phyloP scores from a whole-genome alignment of 2,888 invertebrate species.

The Lepeophtheirus nordmannii region DNA sequence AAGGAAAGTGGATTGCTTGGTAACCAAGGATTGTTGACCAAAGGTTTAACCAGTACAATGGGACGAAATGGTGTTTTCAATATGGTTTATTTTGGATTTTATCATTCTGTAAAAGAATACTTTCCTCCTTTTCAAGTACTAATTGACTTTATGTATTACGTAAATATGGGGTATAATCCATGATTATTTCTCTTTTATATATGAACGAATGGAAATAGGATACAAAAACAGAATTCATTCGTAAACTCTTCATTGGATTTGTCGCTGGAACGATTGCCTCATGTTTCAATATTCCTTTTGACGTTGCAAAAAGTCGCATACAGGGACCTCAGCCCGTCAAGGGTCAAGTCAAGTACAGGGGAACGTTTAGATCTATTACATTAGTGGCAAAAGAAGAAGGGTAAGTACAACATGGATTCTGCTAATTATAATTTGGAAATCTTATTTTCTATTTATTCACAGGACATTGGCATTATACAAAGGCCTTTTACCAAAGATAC shows the following conservation, averaged over 20 bases:
- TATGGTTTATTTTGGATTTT: constrained; percentile 86
- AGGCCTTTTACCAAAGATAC: constrained; percentile 62
- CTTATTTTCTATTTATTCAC: constrained; percentile 33
- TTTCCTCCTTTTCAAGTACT: constrained; percentile 40
- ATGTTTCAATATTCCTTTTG: constrained; percentile 80
- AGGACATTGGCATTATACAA: constrained; percentile 76
- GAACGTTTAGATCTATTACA: constrained; percentile 53
- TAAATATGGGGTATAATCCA: background rate
- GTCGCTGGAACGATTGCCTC: constrained; percentile 72
- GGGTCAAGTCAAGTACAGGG: constrained; percentile 57
- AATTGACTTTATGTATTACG: background rate
- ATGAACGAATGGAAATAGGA: background rate
- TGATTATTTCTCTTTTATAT: too few relatives aligned
- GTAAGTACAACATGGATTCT: constrained; percentile 38
- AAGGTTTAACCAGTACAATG: constrained; percentile 74
- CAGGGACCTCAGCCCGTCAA: constrained; percentile 71
- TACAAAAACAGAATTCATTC: constrained; percentile 10
- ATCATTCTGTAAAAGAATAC: constrained; percentile 68
- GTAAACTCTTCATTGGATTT: constrained; percentile 65
- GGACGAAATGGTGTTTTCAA: constrained; percentile 80
- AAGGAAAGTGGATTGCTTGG: constrained; percentile 57
- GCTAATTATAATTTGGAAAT: background rate
- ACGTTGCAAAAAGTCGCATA: constrained; percentile 86
- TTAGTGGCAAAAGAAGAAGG: constrained; percentile 75
- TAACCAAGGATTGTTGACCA: constrained; percentile 45